Evolutionary conservation across 2,797 vertebrate genomes (phyloP).

Genomic region (Rhinoraja longicauda): DNA sequence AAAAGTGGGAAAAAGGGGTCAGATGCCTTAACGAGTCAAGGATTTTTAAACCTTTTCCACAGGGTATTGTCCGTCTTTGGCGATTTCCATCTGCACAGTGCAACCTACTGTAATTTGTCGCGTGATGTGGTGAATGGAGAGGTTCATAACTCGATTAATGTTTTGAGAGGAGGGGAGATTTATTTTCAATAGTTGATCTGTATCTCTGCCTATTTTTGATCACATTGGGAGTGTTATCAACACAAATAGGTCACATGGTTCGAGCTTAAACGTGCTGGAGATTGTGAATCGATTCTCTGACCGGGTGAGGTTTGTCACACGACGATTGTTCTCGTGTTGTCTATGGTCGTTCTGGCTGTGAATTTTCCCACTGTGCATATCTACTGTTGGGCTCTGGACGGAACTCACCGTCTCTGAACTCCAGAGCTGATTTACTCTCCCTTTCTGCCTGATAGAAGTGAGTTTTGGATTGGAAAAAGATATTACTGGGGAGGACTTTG

Average conservation of each 20-base stretch:
- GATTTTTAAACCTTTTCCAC: not conserved
- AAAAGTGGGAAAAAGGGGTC: not conserved
- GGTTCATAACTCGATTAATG: not conserved
- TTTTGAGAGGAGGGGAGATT: not conserved
- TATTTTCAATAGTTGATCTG: not conserved
- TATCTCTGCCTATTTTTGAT: not conserved
- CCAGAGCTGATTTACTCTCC: not conserved
- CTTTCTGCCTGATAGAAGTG: not conserved
- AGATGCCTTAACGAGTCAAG: not conserved
- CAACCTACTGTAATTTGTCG: not conserved
- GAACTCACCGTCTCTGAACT: not conserved
- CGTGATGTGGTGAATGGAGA: not conserved
- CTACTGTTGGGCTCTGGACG: not conserved
- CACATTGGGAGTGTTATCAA: not conserved
- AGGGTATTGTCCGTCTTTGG: not conserved
- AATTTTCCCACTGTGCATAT: not conserved
- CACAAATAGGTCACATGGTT: not conserved
- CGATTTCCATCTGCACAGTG: slow-evolving; percentile 19
- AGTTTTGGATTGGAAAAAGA: not conserved
- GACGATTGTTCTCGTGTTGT: not conserved
- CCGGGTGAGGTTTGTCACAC: not conserved
- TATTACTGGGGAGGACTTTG: not conserved
- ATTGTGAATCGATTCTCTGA: not conserved
- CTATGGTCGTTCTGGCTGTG: not conserved
- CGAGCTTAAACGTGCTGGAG: not conserved